Base-by-base conservation (phyloP, 1,140 invertebrate species). In the Brachionus rotundiformis region DNA sequence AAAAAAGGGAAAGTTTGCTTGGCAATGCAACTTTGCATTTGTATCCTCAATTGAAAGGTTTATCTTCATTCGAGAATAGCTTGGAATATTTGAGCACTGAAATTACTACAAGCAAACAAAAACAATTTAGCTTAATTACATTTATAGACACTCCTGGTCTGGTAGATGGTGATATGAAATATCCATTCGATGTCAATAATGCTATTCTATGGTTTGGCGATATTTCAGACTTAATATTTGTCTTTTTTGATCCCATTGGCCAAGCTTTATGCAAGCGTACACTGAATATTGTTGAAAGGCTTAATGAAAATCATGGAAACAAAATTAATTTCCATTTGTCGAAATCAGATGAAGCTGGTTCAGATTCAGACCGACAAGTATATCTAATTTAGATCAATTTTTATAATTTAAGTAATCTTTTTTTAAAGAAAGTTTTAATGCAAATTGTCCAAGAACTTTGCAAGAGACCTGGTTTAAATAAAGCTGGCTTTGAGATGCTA, bases 191-290 rank as follows among this genome's bases (percentile, higher is more conserved):
- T 88, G 90, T 91, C 7, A 90, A 91, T 83, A 87, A 90, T 83
- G 85, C 90, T 16, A 89, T 91, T 63, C 83, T 89, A 3, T 91
- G 90, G 90, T 85, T 91, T 39, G 90, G 90, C 75, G 88, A 90
- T 76, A 85, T 90, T 63, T 90, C 90, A 13, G 91, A 91, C 84
- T 84, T 91, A 82, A 90, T 91, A 68, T 91, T 91, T 86, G 90
- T 91, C 0, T 91, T 91, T 86, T 91, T 91, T 85, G 91, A 91
- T 84, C 91, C 91, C 0, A 91, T 91, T 86, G 91, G 91, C 19
- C 91, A 91, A 84, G 91, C 91, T 6, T 83, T 91, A 36, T 91
- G 91, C 83, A 91, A 91, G 83, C 83, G 91, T 83, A 91, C 91
- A 1, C 83, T 91, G 41, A 89, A 90, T 84, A 86, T 91, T 27